Evolutionary conservation across 2,888 invertebrate species (phyloP).

Genomic region (Stenotaenia linearis): DNA sequence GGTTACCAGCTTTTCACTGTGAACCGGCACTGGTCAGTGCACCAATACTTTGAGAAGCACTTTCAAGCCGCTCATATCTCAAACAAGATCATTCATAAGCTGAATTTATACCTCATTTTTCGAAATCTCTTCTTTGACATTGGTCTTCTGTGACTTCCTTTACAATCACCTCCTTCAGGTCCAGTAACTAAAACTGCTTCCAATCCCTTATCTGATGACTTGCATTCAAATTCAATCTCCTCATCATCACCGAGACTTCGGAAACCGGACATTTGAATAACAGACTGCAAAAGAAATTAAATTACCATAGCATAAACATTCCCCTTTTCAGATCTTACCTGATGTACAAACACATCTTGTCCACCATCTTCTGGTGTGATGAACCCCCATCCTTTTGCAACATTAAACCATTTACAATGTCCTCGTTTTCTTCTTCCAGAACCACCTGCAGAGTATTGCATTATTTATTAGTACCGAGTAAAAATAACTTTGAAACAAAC

Average conservation of each 20-base stretch:
- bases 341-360: conserved; percentile 89
- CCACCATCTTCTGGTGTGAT: conserved; percentile 84
- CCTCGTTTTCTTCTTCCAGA: conserved; percentile 57
- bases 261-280: conserved; percentile 85
- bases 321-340: too few species aligned
- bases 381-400: conserved; percentile 92
- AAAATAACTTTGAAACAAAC: too few species aligned
- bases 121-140: conserved; percentile 73
- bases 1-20: too few species aligned
- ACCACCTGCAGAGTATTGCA: conserved; percentile 34
- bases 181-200: conserved; percentile 83
- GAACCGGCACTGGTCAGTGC: too few species aligned
- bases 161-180: conserved; percentile 67
- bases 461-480: too few species aligned
- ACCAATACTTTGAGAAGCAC: too few species aligned
- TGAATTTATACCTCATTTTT: conserved; percentile 77
- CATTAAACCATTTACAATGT: conserved; percentile 93
- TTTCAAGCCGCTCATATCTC: too few species aligned
- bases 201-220: conserved; percentile 74
- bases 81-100: too few species aligned
- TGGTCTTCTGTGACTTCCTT: conserved; percentile 75
- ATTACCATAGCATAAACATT: not conserved
- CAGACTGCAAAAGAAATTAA: conserved; percentile 64
- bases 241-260: conserved; percentile 82
- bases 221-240: conserved; percentile 79